Base-by-base conservation (phyloP, 1,140 invertebrate species). In the Panulirus ornatus region DNA sequence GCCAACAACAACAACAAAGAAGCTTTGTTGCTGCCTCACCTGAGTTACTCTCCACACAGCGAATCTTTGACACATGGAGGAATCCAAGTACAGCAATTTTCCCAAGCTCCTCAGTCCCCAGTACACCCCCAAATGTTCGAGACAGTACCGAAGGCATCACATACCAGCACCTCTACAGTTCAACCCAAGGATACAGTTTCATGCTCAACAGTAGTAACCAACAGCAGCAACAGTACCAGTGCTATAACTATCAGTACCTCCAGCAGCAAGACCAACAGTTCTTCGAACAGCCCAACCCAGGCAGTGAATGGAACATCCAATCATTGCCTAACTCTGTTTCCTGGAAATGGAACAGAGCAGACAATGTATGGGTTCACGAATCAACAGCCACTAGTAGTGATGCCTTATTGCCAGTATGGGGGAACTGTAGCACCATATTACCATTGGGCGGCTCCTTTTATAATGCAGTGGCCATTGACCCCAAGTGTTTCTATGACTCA, bases 381-480 rank as follows among this genome's bases (percentile, higher is more conserved):
- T 36, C 66, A 75, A 47, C 47, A 54, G 30, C 70, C 44, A 34
- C 16, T 87, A 30, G 27, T 87, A 44, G 38, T 87, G 47, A 78
- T 87, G 71, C 84, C 84, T 27, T 87, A 78, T 44, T 87, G 54
- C 44, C 84, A 78, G 47, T 87, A 78, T 58, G 47, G 84, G 27
- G 71, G 42, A 38, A 51, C 66, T 51, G 84, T 34, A 38, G 42
- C 44, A 42, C 84, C 84, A 3, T 87, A 78, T 42, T 87, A 78
- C 73, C 73, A 78, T 30, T 87, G 84, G 84, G n/a, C 84, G 22
- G 34, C 51, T 38, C 84, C 84, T 27, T 11, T 78, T 27, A 14
- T 87, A 16, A 76, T 87, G 84, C 84, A 78, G 73, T 87, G 84
- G 84, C 84, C 73, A 66, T 44, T 87, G 73, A 40, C 84, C 38